A percentile compares a stretch with the other conserved stretches of the same genome.
Evolutionary conservation across 2,113 vertebrate genomes (phyloP).

Genomic region (Ailurus styani): DNA sequence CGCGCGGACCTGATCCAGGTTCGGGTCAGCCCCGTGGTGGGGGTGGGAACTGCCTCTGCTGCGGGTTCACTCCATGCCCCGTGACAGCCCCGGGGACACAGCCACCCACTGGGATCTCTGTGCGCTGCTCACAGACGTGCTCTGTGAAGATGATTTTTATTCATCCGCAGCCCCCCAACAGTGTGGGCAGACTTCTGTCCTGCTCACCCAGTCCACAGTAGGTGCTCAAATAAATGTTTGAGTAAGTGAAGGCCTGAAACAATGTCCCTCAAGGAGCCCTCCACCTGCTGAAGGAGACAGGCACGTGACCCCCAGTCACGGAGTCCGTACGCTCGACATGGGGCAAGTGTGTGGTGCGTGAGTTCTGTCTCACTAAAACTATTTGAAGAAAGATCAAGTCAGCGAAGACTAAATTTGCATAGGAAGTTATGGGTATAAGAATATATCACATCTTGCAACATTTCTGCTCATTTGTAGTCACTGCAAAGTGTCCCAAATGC

Average conservation of each 20-base stretch:
- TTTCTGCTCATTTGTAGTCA: not conserved
- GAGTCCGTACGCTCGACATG: not conserved
- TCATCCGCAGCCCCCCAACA: no score
- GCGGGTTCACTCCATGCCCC: not conserved
- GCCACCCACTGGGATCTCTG: not conserved
- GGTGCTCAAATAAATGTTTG: not conserved
- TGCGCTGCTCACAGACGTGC: not conserved
- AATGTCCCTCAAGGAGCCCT: not conserved
- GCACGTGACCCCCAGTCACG: fast-evolving
- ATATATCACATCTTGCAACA: not conserved
- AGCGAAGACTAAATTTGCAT: not conserved
- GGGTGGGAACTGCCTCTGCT: not conserved
- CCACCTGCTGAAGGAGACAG: not conserved
- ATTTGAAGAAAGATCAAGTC: not conserved
- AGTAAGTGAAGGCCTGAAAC: not conserved
- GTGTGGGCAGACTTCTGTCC: not conserved
- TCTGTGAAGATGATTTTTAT: not conserved
- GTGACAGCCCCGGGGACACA: not conserved
- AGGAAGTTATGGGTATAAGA: not conserved
- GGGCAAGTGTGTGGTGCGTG: not conserved
- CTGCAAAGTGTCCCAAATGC: not conserved
- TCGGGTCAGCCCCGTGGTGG: not conserved
- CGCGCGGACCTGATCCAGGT: fast-evolving
- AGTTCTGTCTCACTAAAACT: not conserved
- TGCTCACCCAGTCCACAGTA: not conserved